Evolutionary conservation across 2,888 invertebrate species (phyloP).

Genomic region (Phortica magna): DNA sequence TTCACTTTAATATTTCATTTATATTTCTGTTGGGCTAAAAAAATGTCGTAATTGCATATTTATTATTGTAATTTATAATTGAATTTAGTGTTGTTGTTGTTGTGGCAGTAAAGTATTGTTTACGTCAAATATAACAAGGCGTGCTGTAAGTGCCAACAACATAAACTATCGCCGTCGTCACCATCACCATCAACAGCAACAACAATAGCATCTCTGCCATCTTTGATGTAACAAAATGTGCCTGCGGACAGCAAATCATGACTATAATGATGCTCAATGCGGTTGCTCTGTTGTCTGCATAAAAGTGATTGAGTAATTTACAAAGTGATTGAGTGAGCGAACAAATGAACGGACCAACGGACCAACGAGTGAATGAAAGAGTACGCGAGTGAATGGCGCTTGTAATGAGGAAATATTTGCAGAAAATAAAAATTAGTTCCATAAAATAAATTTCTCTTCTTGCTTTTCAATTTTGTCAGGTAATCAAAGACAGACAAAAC

Average conservation of each 20-base stretch:
- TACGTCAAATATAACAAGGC: not conserved
- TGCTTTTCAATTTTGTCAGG: constrained; percentile 37
- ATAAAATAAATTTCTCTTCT: constrained; percentile 38
- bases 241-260: not conserved
- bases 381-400: constrained; percentile 15
- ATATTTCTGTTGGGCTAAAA: not conserved
- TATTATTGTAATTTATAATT: not conserved
- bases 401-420: constrained; percentile 61
- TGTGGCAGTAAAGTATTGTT: not conserved
- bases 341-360: not conserved
- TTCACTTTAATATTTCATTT: constrained; percentile 24
- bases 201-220: not conserved
- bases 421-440: constrained; percentile 40
- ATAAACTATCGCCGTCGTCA: not conserved
- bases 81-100: not conserved
- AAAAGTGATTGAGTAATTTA: constrained; percentile 33
- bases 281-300: not conserved
- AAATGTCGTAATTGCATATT: not conserved
- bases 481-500: constrained; percentile 52
- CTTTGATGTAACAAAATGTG: constrained; percentile 15
- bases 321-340: constrained; percentile 41
- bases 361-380: constrained; percentile 43
- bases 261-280: not conserved
- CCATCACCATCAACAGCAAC: constrained; percentile 1
- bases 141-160: not conserved